Base-by-base conservation (phyloP, 2,888 invertebrate species). In the Temnothorax ravouxi region DNA sequence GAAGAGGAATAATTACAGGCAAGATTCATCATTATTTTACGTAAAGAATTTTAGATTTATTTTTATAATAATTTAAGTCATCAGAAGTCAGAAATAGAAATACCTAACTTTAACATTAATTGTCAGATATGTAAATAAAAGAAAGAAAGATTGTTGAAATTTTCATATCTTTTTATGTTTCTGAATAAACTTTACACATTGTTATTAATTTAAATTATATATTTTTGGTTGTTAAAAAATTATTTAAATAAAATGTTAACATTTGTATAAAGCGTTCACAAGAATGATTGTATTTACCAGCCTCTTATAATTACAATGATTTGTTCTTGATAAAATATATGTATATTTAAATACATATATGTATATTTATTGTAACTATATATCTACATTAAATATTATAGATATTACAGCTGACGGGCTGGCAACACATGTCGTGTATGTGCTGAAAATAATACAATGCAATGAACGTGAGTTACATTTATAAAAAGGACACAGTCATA, bases 391-490 rank as follows among this genome's bases (percentile, higher is more conserved):
- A 72, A 11, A 72, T 3, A 59, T 59, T 25, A 0, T n/a, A 6
- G 6, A 74, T 41, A 13, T 41, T 2, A 2, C 13, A n/a, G n/a
- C n/a, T 29, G n/a, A 18, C 18, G 9, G 3, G 1, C 6, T 56
- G 18, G 11, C 3, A 72, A 72, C 13, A n/a, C 52, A 38, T 34
- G 25, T 25, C 11, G 15, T 25, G 15, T 6, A 34, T 34, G 6
- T 34, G 34, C 18, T 50, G 21, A 52, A 66, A 76, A 62, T 62
- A 75, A 18, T 52, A 34, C 11, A 52, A 34, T 38, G 34, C 71
- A 54, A 71, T 71, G 21, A 38, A 13, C 8, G 9, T 21, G 54
- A 21, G 21, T 71, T 71, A 71, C 6, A 38, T 71, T 54, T 76
- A 76, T 8, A 41, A 38, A 67, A 66, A 50, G 15, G n/a, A 34